Evolutionary conservation across 2,797 vertebrate species (phyloP).

Genomic region (Gouania willdenowi): DNA sequence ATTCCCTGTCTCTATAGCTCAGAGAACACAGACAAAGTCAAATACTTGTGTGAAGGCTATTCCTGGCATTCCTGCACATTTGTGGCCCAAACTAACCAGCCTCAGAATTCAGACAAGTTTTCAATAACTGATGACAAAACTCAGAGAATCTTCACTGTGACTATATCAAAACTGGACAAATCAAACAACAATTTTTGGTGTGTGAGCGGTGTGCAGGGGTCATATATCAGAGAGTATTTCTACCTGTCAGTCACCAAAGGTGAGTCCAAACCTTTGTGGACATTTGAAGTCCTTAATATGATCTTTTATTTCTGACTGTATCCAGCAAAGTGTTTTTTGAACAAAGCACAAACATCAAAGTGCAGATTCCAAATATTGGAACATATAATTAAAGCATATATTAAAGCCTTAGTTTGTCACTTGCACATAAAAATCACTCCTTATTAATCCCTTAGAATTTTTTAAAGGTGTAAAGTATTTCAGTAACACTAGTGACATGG

Average conservation of each 20-base stretch:
- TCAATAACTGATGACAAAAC: constrained; percentile 25
- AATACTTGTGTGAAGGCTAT: constrained; percentile 10
- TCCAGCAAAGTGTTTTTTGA: no score
- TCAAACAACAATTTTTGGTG: constrained; percentile 21
- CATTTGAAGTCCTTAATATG: neutral
- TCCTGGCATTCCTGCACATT: rapidly evolving
- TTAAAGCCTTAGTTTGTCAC: no score
- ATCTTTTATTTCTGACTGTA: no score
- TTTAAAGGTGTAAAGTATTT: no score
- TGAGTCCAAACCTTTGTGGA: constrained; percentile 5
- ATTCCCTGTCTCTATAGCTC: constrained; percentile 24
- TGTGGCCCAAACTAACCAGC: constrained; percentile 2
- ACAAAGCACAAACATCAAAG: no score
- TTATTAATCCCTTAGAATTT: no score
- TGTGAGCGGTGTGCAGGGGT: constrained; percentile 2
- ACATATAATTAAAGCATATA: no score
- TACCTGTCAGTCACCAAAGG: constrained; percentile 2
- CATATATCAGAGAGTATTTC: rapidly evolving
- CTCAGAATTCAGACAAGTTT: neutral
- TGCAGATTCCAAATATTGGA: no score
- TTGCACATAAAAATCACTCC: no score
- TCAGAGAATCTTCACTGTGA: constrained; percentile 19
- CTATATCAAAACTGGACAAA: neutral
- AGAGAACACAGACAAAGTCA: rapidly evolving
- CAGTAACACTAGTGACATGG: no score